Percentiles rank a stretch among this genome's conserved stretches.
Conservation (phyloP, 1,140 invertebrate genomes). For the Rhyacophila brunnea region DNA sequence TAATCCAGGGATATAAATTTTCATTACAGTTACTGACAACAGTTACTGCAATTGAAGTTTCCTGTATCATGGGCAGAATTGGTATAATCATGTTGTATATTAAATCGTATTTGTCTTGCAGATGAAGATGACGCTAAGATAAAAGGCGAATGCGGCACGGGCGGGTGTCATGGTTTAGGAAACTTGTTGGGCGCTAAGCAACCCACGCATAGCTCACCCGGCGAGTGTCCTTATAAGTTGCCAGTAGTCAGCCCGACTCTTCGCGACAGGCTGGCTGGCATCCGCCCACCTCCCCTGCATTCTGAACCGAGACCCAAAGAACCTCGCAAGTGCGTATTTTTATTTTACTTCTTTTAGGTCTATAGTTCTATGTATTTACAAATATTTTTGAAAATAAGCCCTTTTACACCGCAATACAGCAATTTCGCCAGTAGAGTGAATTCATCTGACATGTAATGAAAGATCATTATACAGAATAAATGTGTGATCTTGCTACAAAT, state of each 20-base stretch:
- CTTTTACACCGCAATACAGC: no score
- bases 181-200: conserved; percentile 74
- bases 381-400: not conserved
- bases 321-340: conserved; percentile 40
- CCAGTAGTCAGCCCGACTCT: conserved; percentile 31
- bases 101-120: no score
- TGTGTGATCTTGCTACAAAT: no score
- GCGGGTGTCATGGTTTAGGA: conserved; percentile 78
- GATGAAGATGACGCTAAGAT: conserved; percentile 25
- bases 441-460: no score
- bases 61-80: no score
- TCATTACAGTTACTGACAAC: no score
- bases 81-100: no score
- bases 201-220: conserved; percentile 71
- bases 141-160: conserved; percentile 66
- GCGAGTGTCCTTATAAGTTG: conserved; percentile 78
- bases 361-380: not conserved
- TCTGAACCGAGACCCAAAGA: conserved; percentile 42
- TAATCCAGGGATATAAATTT: no score
- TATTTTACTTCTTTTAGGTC: no score
- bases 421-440: no score
- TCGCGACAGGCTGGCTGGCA: conserved; percentile 55
- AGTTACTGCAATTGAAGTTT: no score
- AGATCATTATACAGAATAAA: no score
- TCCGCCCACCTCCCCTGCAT: conserved; percentile 25